These are phyloP conservation scores for Stenurella melanura DNA, from an alignment of 2,888 invertebrate genomes.

Conservation along the genomic window DNA sequence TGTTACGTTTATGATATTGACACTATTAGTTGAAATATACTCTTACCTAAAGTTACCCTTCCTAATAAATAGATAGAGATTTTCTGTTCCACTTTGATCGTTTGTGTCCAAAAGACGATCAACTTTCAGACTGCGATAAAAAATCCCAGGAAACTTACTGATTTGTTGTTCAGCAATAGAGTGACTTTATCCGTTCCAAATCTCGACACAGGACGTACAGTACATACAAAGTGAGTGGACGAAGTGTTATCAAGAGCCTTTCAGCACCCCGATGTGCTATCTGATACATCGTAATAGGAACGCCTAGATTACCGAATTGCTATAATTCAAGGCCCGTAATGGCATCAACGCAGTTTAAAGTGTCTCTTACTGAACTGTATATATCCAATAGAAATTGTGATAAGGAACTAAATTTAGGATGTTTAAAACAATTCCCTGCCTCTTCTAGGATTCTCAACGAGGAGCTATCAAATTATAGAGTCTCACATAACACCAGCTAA, in stretches of 20 bases:
- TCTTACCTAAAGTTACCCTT: no score
- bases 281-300: conserved; percentile 25
- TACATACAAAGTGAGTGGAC: conserved; percentile 18
- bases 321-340: conserved; percentile 14
- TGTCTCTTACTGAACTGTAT: background rate
- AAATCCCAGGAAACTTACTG: conserved; percentile 11
- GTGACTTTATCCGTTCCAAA: conserved; percentile 8
- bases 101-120: background rate
- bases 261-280: conserved; percentile 25
- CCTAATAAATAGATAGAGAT: no score
- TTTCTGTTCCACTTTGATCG: background rate
- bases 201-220: background rate
- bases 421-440: conserved; percentile 5
- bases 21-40: no score
- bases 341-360: conserved; percentile 8
- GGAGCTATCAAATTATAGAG: background rate
- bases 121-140: conserved; percentile 1
- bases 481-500: background rate
- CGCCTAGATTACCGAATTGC: conserved; percentile 29
- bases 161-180: conserved; percentile 12
- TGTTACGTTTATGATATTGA: no score
- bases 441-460: background rate
- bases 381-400: conserved; percentile 5
- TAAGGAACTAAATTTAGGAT: conserved; percentile 4
- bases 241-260: conserved; percentile 18